These are phyloP conservation scores for Limnephilus rhombicus DNA, from an alignment of 2,888 invertebrate species.

Conservation along the genomic window DNA sequence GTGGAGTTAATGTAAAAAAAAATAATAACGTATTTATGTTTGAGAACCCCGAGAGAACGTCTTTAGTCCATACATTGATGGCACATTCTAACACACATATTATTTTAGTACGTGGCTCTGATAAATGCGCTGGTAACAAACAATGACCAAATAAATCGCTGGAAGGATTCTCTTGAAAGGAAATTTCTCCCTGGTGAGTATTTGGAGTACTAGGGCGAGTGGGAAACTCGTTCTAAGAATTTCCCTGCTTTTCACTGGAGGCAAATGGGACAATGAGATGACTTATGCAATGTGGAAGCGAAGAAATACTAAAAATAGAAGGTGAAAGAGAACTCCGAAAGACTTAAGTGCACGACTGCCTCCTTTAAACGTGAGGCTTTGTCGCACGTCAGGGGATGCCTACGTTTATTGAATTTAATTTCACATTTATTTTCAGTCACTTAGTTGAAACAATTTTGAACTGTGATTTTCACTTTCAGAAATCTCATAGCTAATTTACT, in stretches of 20 bases:
- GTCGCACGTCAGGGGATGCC: not conserved
- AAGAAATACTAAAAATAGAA: constrained; percentile 34
- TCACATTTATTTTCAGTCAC: not conserved
- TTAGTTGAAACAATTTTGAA: not conserved
- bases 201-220: not conserved
- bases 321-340: not conserved
- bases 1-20: no score
- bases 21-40: not conserved
- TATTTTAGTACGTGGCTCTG: not conserved
- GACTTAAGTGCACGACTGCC: constrained; percentile 27
- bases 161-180: constrained; percentile 38
- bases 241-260: constrained; percentile 36
- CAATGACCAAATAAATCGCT: constrained; percentile 56
- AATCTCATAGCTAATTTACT: not conserved
- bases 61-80: not conserved
- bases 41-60: not conserved
- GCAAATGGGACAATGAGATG: constrained; percentile 60
- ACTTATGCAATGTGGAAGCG: constrained; percentile 49
- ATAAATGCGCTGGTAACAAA: constrained; percentile 58
- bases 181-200: constrained; percentile 40
- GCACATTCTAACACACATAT: not conserved
- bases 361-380: not conserved
- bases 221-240: constrained; percentile 41
- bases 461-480: not conserved
- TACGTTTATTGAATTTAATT: not conserved